phyloP scores from a whole-genome alignment of 2,888 invertebrate genomes.

The Noctua comes region DNA sequence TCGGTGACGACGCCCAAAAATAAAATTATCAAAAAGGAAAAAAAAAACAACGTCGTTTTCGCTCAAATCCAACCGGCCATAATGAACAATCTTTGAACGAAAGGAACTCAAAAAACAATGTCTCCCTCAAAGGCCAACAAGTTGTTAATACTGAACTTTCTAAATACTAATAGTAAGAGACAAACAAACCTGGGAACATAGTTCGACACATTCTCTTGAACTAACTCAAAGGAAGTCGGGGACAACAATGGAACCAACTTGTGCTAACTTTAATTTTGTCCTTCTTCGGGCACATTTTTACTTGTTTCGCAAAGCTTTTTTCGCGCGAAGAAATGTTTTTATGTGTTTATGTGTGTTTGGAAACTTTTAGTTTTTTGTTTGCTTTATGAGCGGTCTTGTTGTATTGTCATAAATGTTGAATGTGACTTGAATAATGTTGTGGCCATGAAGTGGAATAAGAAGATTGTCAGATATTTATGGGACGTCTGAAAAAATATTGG shows the following conservation, averaged over 20 bases:
- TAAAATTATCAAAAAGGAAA: neutral
- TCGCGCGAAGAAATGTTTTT: constrained; percentile 45
- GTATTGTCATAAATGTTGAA: constrained; percentile 30
- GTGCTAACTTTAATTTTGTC: constrained; percentile 65
- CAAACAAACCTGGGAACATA: constrained; percentile 61
- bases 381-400: constrained; percentile 2
- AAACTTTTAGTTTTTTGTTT: constrained; percentile 20
- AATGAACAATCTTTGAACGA: constrained; percentile 24
- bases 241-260: constrained; percentile 62
- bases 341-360: constrained; percentile 43
- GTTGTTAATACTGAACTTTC: constrained; percentile 61
- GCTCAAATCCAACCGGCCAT: neutral
- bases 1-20: neutral
- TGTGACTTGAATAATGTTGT: constrained; percentile 14
- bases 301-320: constrained; percentile 47
- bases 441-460: constrained; percentile 2
- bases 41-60: neutral
- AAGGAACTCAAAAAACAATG: constrained; percentile 36
- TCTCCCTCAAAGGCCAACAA: constrained; percentile 55
- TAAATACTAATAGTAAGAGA: constrained; percentile 63
- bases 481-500: neutral
- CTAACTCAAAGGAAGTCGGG: constrained; percentile 51
- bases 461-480: neutral
- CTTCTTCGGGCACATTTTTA: constrained; percentile 52
- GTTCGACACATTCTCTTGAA: constrained; percentile 63